These are phyloP conservation scores for Drosophila picticornis DNA, from an alignment of 2,888 invertebrate species.

Conservation along the genomic window DNA sequence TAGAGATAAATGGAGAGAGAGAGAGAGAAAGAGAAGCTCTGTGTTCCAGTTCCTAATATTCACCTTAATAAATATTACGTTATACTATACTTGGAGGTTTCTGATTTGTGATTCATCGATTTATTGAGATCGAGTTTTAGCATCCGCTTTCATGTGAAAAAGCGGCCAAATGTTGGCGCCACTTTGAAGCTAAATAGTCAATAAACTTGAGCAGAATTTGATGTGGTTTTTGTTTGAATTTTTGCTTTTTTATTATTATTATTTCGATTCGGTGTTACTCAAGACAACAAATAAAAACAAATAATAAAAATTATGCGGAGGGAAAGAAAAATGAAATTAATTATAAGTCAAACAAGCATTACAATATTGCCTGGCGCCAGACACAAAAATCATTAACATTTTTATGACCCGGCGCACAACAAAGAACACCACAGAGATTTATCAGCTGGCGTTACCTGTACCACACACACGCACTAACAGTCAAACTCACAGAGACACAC, in stretches of 20 bases:
- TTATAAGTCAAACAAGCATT: constrained; percentile 81
- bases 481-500: constrained; percentile 15
- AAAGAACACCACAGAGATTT: constrained; percentile 76
- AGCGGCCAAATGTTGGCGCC: constrained; percentile 72
- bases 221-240: constrained; percentile 35
- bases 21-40: not conserved
- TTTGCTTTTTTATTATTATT: constrained; percentile 20
- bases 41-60: not conserved
- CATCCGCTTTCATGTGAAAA: constrained; percentile 62
- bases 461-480: constrained; percentile 23
- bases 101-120: constrained; percentile 51
- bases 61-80: constrained; percentile 8
- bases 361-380: constrained; percentile 80
- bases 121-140: constrained; percentile 49
- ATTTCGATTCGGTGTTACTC: constrained; percentile 29
- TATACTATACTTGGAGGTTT: constrained; percentile 18
- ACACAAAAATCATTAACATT: constrained; percentile 81
- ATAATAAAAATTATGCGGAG: constrained; percentile 56
- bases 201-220: constrained; percentile 63
- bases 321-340: constrained; percentile 73
- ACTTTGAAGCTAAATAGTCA: constrained; percentile 75
- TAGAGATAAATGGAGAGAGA: not conserved
- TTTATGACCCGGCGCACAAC: constrained; percentile 78
- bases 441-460: constrained; percentile 74
- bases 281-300: constrained; percentile 57